phyloP scores from a whole-genome alignment of 2,113 vertebrate species.

The Litocranius walleri region DNA sequence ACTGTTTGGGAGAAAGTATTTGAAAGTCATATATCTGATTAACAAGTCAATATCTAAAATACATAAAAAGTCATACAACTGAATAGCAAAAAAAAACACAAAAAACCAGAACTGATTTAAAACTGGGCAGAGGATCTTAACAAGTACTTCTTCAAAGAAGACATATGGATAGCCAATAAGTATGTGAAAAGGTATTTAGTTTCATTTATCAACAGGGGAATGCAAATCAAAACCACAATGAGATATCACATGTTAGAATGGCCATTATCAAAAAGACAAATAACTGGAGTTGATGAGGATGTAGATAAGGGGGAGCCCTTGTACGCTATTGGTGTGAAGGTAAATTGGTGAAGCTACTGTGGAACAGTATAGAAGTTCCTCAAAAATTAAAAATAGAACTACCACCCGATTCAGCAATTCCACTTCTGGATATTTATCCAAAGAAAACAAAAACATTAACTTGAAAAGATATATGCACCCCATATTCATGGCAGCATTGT shows the following conservation, averaged over 20 bases:
- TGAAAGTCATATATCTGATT: background rate
- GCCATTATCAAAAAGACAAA: background rate
- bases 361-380: background rate
- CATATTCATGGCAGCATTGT: background rate
- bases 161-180: background rate
- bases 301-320: background rate
- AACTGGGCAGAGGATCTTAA: background rate
- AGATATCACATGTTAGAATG: background rate
- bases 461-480: background rate
- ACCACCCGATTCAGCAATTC: background rate
- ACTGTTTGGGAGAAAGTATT: background rate
- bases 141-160: background rate
- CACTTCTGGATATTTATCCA: background rate
- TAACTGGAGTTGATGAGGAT: background rate
- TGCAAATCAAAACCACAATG: background rate
- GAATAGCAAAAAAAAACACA: background rate
- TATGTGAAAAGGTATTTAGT: background rate
- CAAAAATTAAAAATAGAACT: background rate
- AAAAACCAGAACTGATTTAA: background rate
- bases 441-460: background rate
- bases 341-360: background rate
- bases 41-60: background rate
- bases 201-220: background rate
- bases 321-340: background rate
- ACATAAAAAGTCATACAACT: background rate